Percentiles rank a stretch among this genome's conserved stretches.
Evolutionary conservation across 2,888 invertebrate species (phyloP).

Genomic region (Chrysolina americana): DNA sequence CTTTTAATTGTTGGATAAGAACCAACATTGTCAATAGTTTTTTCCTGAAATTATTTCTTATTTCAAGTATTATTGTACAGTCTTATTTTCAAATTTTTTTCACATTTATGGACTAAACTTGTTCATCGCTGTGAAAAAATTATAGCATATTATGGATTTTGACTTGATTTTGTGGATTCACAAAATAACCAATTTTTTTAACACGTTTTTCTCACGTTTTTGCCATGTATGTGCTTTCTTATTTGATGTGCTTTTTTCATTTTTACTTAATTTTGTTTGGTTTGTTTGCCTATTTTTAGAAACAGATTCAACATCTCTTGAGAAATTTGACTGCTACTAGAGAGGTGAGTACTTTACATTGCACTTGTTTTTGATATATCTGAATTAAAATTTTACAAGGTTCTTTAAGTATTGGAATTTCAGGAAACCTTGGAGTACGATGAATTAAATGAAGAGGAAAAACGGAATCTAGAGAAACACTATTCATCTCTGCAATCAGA

Average conservation of each 20-base stretch:
- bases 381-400: background rate
- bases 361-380: background rate
- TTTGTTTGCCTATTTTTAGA: conserved; percentile 64
- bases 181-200: background rate
- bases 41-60: no score
- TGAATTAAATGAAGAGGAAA: conserved; percentile 75
- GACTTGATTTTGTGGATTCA: no score
- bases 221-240: conserved; percentile 33
- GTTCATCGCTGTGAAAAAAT: no score
- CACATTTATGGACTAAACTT: no score
- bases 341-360: conserved; percentile 67
- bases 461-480: conserved; percentile 77
- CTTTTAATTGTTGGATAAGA: no score
- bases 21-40: no score
- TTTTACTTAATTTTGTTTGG: conserved; percentile 53
- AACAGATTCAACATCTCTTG: conserved; percentile 71
- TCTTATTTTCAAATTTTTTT: no score
- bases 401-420: conserved; percentile 24
- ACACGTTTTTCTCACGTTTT: background rate
- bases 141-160: no score
- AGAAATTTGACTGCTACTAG: conserved; percentile 71
- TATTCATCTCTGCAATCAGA: conserved; percentile 82
- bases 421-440: conserved; percentile 61
- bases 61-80: no score
- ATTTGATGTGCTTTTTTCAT: conserved; percentile 39